These are phyloP conservation scores for Stegastes partitus DNA, from an alignment of 2,113 vertebrate genomes.

Conservation along the genomic window DNA sequence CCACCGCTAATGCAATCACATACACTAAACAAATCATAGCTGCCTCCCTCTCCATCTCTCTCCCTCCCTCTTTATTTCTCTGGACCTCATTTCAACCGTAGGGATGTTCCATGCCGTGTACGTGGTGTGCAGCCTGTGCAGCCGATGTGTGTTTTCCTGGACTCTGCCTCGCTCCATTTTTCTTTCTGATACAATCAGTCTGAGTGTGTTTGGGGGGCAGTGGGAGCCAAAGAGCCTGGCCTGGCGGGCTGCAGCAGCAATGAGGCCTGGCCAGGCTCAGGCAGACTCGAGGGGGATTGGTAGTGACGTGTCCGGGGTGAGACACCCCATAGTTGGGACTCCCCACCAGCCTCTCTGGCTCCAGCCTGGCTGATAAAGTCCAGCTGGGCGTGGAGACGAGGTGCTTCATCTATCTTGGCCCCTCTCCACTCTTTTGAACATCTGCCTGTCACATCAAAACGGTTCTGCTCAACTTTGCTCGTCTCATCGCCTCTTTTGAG, in stretches of 20 bases:
- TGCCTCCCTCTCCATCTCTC: constrained; percentile 28
- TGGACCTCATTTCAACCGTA: constrained; percentile 42
- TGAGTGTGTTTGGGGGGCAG: constrained; percentile 59
- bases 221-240: constrained; percentile 55
- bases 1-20: constrained; percentile 74
- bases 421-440: constrained; percentile 29
- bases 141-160: constrained; percentile 35
- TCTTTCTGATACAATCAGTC: constrained; percentile 71
- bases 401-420: constrained; percentile 27
- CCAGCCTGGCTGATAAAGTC: constrained; percentile 78
- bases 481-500: constrained; percentile 16
- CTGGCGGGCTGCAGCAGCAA: constrained; percentile 36
- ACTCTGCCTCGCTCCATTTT: constrained; percentile 55
- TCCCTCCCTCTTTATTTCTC: constrained; percentile 40
- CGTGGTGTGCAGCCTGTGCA: constrained; percentile 60
- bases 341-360: constrained; percentile 69
- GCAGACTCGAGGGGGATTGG: constrained; percentile 68
- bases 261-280: constrained; percentile 78
- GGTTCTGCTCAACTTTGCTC: constrained; percentile 33
- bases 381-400: constrained; percentile 71
- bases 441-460: constrained; percentile 67
- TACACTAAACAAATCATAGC: constrained; percentile 77
- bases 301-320: constrained; percentile 72
- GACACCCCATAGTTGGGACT: constrained; percentile 61
- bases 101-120: constrained; percentile 54